Base-by-base conservation (phyloP, 64 coral and sea anemone species). In the Actinia tenebrosa region DNA sequence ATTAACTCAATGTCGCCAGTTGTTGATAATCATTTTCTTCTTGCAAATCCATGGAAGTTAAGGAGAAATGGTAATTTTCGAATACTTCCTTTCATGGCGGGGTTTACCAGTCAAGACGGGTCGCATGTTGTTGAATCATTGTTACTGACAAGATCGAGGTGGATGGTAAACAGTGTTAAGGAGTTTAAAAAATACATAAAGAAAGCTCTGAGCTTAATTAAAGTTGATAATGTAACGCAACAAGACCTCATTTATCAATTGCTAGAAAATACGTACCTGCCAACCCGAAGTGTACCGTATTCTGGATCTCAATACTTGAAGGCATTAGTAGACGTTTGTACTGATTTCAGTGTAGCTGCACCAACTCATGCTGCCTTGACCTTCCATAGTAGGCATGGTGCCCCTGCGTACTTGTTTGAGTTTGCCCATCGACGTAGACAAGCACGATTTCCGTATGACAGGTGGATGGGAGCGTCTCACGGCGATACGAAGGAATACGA, bases 101-200 rank as follows among this genome's bases (percentile, higher is more conserved):
- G 94, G 18, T 96, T 89, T 53, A 89, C 89, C 6, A 92, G 89
- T 37, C 55, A 93, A 42, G 94, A 96, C 87, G 94, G 84, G 47
- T 50, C 47, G 47, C 47, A 50, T 5, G 3, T 50, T 4, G 47
- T 50, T 50, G 47, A 84, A 45, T 96, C 90, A 46, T 22, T 93
- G 4, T 50, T 50, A 4, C 3, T 50, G 47, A 8, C 15, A 54
- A 90, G 22, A 52, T 0, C 44, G 47, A 13, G 22, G 30, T 50
- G 23, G 43, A 2, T 90, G 84, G 64, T 59, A 3, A 58, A 84
- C 25, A 69, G 16, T 7, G 3, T 18, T 22, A n/a, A 20, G 47
- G 47, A 50, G 47, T 8, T 50, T 50, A 50, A 50, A 50, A 50
- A 50, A 50, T 8, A 50, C 47, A 50, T 4, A 50, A 50, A 50